These are phyloP conservation scores for Gymnobelideus leadbeateri DNA, from an alignment of 2,113 vertebrate genomes.

Conservation along the genomic window DNA sequence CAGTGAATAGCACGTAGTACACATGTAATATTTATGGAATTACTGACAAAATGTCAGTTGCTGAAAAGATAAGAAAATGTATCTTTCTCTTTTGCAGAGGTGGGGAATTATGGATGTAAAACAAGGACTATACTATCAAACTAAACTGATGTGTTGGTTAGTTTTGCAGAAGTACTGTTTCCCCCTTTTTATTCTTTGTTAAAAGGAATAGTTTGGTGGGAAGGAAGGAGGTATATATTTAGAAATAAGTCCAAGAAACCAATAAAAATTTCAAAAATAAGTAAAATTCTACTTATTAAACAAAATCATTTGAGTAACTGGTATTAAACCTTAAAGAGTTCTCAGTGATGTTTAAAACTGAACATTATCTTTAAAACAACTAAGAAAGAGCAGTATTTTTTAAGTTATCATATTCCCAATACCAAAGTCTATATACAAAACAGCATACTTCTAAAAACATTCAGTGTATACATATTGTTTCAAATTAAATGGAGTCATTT, in stretches of 20 bases:
- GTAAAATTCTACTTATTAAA: not conserved
- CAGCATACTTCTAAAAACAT: not conserved
- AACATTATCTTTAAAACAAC: not conserved
- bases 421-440: not conserved
- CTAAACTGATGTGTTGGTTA: too few species aligned
- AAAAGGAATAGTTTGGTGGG: not conserved
- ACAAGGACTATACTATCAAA: too few species aligned
- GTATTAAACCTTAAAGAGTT: not conserved
- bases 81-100: too few species aligned
- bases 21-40: too few species aligned
- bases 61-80: too few species aligned
- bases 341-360: constrained; percentile 11
- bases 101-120: too few species aligned
- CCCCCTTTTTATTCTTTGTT: not conserved
- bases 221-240: not conserved
- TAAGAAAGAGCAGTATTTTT: not conserved
- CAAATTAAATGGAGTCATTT: constrained; percentile 4
- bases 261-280: not conserved
- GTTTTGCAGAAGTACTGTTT: too few species aligned
- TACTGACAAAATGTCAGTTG: too few species aligned
- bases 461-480: not conserved
- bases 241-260: not conserved
- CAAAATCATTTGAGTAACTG: not conserved
- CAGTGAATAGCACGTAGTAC: not conserved
- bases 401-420: not conserved